phyloP scores from a whole-genome alignment of 1,140 invertebrate genomes.

The Hypothenemus hampei region DNA sequence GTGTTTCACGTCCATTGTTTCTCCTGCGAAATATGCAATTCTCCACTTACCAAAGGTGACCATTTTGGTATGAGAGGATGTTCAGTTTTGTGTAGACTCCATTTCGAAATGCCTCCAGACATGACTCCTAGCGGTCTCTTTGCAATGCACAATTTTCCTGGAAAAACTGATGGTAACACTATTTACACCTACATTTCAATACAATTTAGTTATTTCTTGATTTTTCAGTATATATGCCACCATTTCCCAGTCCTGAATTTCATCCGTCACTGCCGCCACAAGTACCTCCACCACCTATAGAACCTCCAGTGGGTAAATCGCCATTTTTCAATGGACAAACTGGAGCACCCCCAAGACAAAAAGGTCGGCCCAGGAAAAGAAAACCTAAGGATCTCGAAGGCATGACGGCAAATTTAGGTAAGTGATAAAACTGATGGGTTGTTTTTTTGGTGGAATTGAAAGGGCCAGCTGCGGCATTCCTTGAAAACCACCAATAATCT shows the following conservation, averaged over 20 bases:
- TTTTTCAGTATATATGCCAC: constrained; percentile 48
- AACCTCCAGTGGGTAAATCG: constrained; percentile 45
- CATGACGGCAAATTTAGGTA: constrained; percentile 78
- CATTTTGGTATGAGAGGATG: constrained; percentile 88
- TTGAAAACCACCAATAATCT: constrained; percentile 20
- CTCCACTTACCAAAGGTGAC: constrained; percentile 81
- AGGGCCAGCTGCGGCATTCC: constrained; percentile 7
- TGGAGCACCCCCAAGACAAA: constrained; percentile 67
- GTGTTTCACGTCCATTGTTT: constrained; percentile 96
- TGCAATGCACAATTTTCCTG: constrained; percentile 46
- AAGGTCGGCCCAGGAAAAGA: constrained; percentile 86
- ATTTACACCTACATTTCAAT: too few species aligned
- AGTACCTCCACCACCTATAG: constrained; percentile 39
- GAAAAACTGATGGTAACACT: constrained; percentile 19
- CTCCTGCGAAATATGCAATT: constrained; percentile 85
- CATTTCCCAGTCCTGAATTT: constrained; percentile 53
- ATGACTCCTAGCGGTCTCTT: constrained; percentile 59
- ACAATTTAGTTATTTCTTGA: too few species aligned
- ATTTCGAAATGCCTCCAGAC: constrained; percentile 70
- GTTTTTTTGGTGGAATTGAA: too few species aligned
- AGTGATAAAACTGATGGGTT: too few species aligned
- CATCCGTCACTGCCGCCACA: constrained; percentile 44
- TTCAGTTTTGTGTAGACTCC: constrained; percentile 63
- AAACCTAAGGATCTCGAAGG: constrained; percentile 83
- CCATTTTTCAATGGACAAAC: constrained; percentile 60